phyloP scores from a whole-genome alignment of 1,140 invertebrate genomes.

The Drosophila willistoni region DNA sequence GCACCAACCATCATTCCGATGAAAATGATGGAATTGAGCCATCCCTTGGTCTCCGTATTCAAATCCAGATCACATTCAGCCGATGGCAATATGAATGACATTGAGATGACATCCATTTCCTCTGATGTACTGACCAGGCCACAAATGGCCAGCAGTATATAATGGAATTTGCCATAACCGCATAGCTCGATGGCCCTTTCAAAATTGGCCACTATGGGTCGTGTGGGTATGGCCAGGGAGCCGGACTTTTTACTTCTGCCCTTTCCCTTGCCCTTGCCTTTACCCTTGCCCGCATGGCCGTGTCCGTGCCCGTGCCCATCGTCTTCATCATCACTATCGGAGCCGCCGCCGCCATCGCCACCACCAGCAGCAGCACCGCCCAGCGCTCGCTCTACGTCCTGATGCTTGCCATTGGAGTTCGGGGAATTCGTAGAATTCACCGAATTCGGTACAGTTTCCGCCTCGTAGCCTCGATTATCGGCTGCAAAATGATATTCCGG shows the following conservation, averaged over 20 bases:
- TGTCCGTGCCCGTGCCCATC: neutral
- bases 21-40: slow-evolving; percentile 93
- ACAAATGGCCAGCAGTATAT: slow-evolving; percentile 93
- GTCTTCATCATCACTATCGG: slow-evolving; percentile 55
- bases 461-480: slow-evolving; percentile 75
- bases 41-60: slow-evolving; percentile 93
- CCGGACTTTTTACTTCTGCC: slow-evolving; percentile 62
- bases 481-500: slow-evolving; percentile 78
- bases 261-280: slow-evolving; percentile 30
- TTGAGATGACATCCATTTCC: slow-evolving; percentile 97
- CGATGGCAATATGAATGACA: slow-evolving; percentile 96
- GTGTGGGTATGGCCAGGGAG: slow-evolving; percentile 71
- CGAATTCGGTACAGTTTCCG: slow-evolving; percentile 35
- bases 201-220: slow-evolving; percentile 90
- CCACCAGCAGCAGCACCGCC: slow-evolving; percentile 61
- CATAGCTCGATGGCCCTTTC: slow-evolving; percentile 92
- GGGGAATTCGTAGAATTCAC: neutral
- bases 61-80: slow-evolving; percentile 96
- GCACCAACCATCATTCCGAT: slow-evolving; percentile 97
- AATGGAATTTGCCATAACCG: slow-evolving; percentile 96
- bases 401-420: slow-evolving; percentile 68
- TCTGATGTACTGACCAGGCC: slow-evolving; percentile 97
- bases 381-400: slow-evolving; percentile 79
- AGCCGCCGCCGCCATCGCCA: slow-evolving; percentile 63
- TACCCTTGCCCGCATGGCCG: slow-evolving; percentile 13